A percentile compares a stretch with the other conserved stretches of the same genome.
Evolutionary conservation across 2,797 vertebrate species (phyloP).

Genomic region (Trichosurus vulpecula): DNA sequence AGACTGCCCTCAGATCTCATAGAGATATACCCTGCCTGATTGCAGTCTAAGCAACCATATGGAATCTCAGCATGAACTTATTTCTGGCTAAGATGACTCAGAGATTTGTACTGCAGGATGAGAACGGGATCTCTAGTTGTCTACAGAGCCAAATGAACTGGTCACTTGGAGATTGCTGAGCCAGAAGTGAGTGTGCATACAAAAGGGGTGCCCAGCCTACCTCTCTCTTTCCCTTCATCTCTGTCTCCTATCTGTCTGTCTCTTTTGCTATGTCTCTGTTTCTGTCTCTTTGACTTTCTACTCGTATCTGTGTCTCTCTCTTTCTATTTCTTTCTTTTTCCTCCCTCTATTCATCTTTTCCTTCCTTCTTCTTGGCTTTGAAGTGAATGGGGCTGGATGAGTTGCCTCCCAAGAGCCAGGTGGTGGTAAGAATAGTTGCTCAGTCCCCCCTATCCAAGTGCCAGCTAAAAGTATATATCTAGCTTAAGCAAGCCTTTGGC

Average conservation of each 20-base stretch:
- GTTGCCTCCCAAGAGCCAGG: neutral
- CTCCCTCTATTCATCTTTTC: neutral
- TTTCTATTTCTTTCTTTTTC: neutral
- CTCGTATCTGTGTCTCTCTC: too few species aligned
- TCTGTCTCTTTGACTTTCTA: too few species aligned
- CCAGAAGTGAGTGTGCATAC: neutral
- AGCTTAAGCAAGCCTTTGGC: neutral
- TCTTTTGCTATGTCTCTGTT: too few species aligned
- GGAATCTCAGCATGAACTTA: neutral
- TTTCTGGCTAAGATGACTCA: neutral
- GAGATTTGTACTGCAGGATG: neutral
- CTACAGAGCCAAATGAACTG: neutral
- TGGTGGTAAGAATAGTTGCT: neutral
- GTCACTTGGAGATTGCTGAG: neutral
- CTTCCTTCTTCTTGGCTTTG: neutral
- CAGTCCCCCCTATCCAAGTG: neutral
- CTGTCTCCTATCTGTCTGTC: too few species aligned
- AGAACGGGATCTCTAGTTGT: neutral
- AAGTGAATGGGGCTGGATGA: neutral
- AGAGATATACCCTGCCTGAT: neutral
- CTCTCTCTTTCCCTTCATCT: too few species aligned
- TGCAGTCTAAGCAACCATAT: neutral
- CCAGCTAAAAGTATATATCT: neutral
- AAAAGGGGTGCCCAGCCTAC: neutral
- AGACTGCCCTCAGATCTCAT: neutral